Percentiles rank a stretch among this genome's conserved stretches.
phyloP scores from a whole-genome alignment of 35 echinoderm and acorn worm genomes.

The Strongylocentrotus purpuratus region DNA sequence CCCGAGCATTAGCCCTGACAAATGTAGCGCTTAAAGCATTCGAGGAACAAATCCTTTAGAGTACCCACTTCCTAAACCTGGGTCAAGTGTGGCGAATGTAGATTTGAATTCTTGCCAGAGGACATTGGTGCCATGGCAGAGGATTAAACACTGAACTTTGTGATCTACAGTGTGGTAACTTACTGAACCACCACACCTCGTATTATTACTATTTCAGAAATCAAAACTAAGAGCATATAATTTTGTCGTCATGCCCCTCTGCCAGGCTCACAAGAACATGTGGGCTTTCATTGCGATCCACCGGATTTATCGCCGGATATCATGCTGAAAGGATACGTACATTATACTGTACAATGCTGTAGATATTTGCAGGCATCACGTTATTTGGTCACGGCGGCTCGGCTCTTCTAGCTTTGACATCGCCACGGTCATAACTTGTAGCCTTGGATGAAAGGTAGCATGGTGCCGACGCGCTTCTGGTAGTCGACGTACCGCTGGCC shows the following conservation, averaged over 20 bases:
- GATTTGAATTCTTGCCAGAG: too few relatives aligned
- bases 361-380: neutral
- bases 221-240: neutral
- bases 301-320: neutral
- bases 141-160: too few relatives aligned
- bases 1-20: too few relatives aligned
- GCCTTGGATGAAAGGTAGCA: slow-evolving; percentile 86
- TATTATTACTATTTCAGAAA: neutral
- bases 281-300: neutral
- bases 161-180: too few relatives aligned
- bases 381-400: neutral
- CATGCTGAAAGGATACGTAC: neutral
- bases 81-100: too few relatives aligned
- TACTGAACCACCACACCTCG: too few relatives aligned
- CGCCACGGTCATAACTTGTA: slow-evolving; percentile 56
- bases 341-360: neutral
- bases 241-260: neutral
- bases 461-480: slow-evolving; percentile 84
- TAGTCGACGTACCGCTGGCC: slow-evolving; percentile 93
- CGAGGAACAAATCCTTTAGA: too few relatives aligned
- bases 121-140: too few relatives aligned
- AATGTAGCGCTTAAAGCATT: too few relatives aligned
- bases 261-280: neutral
- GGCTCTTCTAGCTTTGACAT: neutral
- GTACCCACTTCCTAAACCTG: too few relatives aligned